Percentiles rank a stretch among this genome's conserved stretches.
phyloP scores from a whole-genome alignment of 2,888 invertebrate species.

The Torymus aiolomorphi region DNA sequence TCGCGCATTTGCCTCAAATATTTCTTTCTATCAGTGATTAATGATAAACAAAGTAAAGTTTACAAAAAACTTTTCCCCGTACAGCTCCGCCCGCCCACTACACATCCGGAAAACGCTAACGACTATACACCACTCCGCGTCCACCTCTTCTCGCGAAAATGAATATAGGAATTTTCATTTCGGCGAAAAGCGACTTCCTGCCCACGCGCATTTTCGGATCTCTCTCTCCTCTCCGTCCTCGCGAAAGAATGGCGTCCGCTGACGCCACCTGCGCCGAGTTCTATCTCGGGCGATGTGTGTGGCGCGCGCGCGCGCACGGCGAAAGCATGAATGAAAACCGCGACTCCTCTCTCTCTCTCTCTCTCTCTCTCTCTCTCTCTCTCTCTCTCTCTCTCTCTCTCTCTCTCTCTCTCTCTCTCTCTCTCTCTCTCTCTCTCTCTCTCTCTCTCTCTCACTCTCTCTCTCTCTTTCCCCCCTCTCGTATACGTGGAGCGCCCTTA shows the following conservation, averaged over 20 bases:
- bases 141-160: too few species aligned
- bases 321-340: constrained; percentile 72
- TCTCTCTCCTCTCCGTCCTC: neutral
- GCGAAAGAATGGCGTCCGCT: constrained; percentile 58
- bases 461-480: neutral
- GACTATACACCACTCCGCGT: too few species aligned
- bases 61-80: too few species aligned
- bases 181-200: constrained; percentile 17
- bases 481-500: neutral
- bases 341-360: constrained; percentile 15
- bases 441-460: too few species aligned
- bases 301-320: neutral
- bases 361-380: constrained; percentile 6
- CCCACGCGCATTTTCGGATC: neutral
- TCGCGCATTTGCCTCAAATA: too few species aligned
- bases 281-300: too few species aligned
- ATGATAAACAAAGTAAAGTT: too few species aligned
- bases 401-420: neutral
- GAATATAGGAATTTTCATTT: too few species aligned
- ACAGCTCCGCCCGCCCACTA: too few species aligned
- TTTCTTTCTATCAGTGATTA: too few species aligned
- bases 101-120: too few species aligned
- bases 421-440: constrained; percentile 10
- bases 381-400: neutral
- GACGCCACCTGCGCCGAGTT: constrained; percentile 45